Base-by-base conservation (phyloP, 2,113 vertebrate species). In the Marcusenius ussheri region DNA sequence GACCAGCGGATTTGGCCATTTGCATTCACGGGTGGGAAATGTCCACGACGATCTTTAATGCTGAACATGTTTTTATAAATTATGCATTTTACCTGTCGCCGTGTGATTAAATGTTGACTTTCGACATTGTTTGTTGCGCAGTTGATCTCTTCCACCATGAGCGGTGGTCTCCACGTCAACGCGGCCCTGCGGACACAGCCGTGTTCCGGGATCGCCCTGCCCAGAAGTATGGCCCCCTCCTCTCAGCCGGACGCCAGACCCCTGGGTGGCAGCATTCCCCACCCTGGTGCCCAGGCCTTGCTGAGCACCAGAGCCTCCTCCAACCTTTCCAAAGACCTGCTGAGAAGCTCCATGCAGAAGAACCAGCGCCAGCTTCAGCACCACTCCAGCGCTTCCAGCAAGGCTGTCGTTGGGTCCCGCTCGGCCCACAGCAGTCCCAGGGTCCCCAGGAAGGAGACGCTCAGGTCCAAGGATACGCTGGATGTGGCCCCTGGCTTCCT, bases 351-450 rank as follows among this genome's bases (percentile, higher is more conserved):
- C 0, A 83, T 92, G 80, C 90, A 94, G 35, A 95, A 93, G 90
- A 93, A 91, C 88, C 93, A 94, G 91, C 91, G 93, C 77, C 90
- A 93, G 90, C 93, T 93, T n/a, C 93, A 94, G 2, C 94, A 92
- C 74, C 83, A 92, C 50, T 10, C 46, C 58, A 2, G 66, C 39
- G 2, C n/a, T 77, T 39, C 83, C 84, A 27, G 90, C 90, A 7
- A 88, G 91, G 88, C 88, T 91, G 42, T 80, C 0, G 92, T 92
- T 3, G 95, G 94, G 3, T 93, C 94, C 0, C 93, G 93, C 35
- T 96, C 95, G 0, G 94, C 96, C 3, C 93, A 95, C 92, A 96
- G 94, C 92, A 96, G 95, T 91, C 96, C 95, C 42, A 94, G 92
- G 90, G 89, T 93, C 45, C 91, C 93, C 51, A 95, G 93, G 91